phyloP scores from a whole-genome alignment of 2,113 vertebrate species.

The Megaceryle torquata region DNA sequence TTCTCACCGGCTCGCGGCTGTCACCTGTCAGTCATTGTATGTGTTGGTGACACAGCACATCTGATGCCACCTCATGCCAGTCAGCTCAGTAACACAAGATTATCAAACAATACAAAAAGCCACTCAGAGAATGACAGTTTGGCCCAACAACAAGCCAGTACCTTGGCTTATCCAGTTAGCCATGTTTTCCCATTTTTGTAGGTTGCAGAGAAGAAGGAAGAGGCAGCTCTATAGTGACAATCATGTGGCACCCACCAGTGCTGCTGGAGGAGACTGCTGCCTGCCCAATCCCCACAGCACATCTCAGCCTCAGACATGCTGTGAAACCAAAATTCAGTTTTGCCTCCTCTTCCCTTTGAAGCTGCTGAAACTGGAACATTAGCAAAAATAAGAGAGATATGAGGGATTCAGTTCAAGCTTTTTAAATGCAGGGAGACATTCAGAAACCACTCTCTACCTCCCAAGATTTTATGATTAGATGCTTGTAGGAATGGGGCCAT shows the following conservation, averaged over 20 bases:
- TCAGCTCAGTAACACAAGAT: constrained; percentile 6
- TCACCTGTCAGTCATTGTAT: constrained; percentile 14
- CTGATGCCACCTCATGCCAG: background rate
- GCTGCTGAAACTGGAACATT: background rate
- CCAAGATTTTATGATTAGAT: background rate
- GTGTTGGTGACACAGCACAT: background rate
- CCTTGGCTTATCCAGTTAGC: background rate
- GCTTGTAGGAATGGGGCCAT: background rate
- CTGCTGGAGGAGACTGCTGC: background rate
- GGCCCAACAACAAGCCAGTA: background rate
- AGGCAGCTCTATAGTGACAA: background rate
- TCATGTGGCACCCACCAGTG: background rate
- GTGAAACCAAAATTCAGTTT: background rate
- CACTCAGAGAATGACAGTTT: background rate
- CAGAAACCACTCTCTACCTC: background rate
- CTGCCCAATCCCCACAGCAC: background rate
- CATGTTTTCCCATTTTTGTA: background rate
- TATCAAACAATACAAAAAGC: constrained; percentile 35
- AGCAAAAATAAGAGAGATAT: background rate
- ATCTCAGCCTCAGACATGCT: background rate
- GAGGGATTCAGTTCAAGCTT: background rate
- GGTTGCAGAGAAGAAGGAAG: background rate
- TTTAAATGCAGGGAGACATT: background rate
- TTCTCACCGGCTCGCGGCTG: background rate
- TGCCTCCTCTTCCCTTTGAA: background rate